A percentile compares a stretch with the other conserved stretches of the same genome.
These are phyloP conservation scores for Chloroceryle aenea DNA, from an alignment of 2,113 vertebrate genomes.

Conservation along the genomic window DNA sequence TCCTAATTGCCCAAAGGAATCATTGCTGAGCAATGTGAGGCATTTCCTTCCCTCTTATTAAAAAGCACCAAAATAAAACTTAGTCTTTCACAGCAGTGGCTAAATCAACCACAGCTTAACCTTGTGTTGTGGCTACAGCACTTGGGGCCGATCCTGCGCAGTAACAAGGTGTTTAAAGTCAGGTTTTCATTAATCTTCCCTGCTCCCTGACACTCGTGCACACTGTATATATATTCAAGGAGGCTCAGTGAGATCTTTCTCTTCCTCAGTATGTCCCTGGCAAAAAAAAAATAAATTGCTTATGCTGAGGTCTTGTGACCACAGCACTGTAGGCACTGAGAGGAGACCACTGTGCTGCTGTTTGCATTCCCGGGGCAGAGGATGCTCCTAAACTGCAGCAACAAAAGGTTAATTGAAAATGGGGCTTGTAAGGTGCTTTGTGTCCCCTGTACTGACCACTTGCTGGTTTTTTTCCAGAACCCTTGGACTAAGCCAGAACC, in stretches of 20 bases:
- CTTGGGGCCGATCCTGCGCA: not conserved
- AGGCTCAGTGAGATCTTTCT: not conserved
- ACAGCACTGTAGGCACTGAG: not conserved
- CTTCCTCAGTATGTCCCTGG: not conserved
- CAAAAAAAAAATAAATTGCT: not conserved
- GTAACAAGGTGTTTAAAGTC: not conserved
- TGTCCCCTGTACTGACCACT: not conserved
- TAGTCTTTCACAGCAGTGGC: slow-evolving; percentile 6
- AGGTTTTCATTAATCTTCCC: not conserved
- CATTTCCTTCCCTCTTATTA: slow-evolving; percentile 70
- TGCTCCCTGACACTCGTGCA: not conserved
- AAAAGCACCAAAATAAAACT: slow-evolving; percentile 64
- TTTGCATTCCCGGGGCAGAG: not conserved
- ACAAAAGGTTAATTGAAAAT: not conserved
- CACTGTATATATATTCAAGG: not conserved
- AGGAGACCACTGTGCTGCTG: not conserved
- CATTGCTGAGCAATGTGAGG: slow-evolving; percentile 60
- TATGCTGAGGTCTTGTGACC: not conserved
- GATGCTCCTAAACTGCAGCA: not conserved
- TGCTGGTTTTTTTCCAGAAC: not conserved
- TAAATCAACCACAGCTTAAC: not conserved
- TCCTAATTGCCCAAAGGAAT: slow-evolving; percentile 65
- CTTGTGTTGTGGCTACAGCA: not conserved
- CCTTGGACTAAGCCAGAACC: not conserved
- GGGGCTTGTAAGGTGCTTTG: not conserved